Evolutionary conservation across 2,113 vertebrate species (phyloP), one percentile per base, ranked within the genome.

Genomic region (Ceyx melanurus): DNA sequence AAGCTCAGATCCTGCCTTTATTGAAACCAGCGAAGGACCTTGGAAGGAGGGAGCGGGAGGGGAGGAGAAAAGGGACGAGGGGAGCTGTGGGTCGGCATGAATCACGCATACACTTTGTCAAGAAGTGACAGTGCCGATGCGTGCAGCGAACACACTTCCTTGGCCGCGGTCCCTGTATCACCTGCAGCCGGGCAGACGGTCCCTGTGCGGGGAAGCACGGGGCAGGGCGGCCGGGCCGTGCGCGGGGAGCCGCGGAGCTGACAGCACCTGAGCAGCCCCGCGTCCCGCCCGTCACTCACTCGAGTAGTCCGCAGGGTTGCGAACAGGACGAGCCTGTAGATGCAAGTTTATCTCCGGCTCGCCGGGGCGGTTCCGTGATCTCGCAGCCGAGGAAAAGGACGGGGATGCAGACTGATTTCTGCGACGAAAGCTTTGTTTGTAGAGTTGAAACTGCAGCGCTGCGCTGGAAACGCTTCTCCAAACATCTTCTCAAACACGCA

Each of bases 21-120:
- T 70, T 92, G 88, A 93, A 93, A 88, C 79, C 94, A 67, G 86
- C 23, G 60, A n/a, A 82, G 65, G 76, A 86, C 33, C 42, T 46
- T 1, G 75, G 64, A 76, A 68, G 42, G 50, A 58, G 50, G 29
- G 35, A 67, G 33, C 12, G 43, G 53, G 60, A 73, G 10, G 43
- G 64, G 64, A 71, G 71, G 70, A 75, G 70, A 84, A 89, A 78
- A 74, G 15, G 16, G 89, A 28, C 20, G n/a, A 15, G 60, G 64
- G 33, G 19, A 73, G 50, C 80, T 8, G 31, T 79, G 9, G 35
- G 40, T 18, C 35, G 45, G 65, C 74, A 37, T 45, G 40, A 68
- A 86, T 86, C 56, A 17, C 46, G 13, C 21, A 28, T 54, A 15
- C 73, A 19, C 56, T 31, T 14, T 48, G 64, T 25, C 80, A 13